These are phyloP conservation scores for Cryptocephalus primarius DNA, from an alignment of 2,888 invertebrate species.

Conservation along the genomic window DNA sequence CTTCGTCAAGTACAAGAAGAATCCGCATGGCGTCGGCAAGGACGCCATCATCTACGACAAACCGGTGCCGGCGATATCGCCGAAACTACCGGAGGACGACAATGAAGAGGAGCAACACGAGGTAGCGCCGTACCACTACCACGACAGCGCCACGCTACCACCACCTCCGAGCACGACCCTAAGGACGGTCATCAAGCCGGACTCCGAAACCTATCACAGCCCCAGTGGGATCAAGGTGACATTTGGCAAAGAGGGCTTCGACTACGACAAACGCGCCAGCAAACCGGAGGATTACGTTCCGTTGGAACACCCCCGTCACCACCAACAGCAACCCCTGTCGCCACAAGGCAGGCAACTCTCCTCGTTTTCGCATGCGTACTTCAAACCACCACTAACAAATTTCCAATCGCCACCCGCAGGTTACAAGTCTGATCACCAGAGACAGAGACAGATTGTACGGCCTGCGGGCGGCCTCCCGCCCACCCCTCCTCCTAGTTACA, in stretches of 20 bases:
- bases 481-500: slow-evolving; percentile 8
- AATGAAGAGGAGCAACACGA: slow-evolving; percentile 41
- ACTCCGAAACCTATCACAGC: slow-evolving; percentile 73
- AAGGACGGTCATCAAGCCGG: slow-evolving; percentile 75
- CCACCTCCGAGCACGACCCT: slow-evolving; percentile 65
- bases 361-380: slow-evolving; percentile 22
- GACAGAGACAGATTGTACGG: slow-evolving; percentile 43
- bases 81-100: slow-evolving; percentile 48
- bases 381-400: slow-evolving; percentile 17
- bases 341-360: slow-evolving; percentile 25
- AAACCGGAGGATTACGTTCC: slow-evolving; percentile 36
- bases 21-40: slow-evolving; percentile 57
- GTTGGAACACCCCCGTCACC: slow-evolving; percentile 5
- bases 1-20: slow-evolving; percentile 84
- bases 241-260: slow-evolving; percentile 57
- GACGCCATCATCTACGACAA: slow-evolving; percentile 68
- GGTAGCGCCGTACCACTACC: slow-evolving; percentile 34
- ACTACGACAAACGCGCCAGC: slow-evolving; percentile 38
- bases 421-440: slow-evolving; percentile 16
- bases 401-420: slow-evolving; percentile 14
- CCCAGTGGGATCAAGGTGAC: slow-evolving; percentile 73
- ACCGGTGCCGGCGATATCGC: slow-evolving; percentile 68
- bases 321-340: slow-evolving; percentile 7
- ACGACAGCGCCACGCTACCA: slow-evolving; percentile 27
- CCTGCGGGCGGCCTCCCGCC: slow-evolving; percentile 37